Evolutionary conservation across 1,140 invertebrate species (phyloP).

Genomic region (Centruroides sculpturatus): DNA sequence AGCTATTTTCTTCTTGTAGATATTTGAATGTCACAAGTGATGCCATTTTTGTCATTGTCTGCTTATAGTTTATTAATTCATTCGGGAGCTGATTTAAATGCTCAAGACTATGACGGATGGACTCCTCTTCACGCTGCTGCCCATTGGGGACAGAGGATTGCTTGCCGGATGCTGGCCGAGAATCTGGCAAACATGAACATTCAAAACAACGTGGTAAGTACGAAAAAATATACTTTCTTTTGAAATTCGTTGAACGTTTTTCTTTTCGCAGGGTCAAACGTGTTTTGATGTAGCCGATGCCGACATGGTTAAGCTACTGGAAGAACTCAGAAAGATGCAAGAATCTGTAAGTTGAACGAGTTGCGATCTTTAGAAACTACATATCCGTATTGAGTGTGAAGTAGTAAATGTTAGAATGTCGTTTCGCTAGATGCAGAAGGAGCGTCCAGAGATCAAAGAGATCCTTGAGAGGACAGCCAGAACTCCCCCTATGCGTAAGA

Average conservation of each 20-base stretch:
- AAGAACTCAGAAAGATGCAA: constrained; percentile 67
- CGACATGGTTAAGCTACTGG: constrained; percentile 59
- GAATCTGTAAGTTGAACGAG: constrained; percentile 27
- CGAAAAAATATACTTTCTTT: background rate
- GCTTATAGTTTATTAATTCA: constrained; percentile 43
- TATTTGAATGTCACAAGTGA: too few relatives aligned
- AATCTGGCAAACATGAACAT: constrained; percentile 80
- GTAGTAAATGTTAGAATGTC: background rate
- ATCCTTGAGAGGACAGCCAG: background rate
- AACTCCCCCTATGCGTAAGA: background rate
- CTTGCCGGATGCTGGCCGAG: constrained; percentile 74
- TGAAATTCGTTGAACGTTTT: too few relatives aligned
- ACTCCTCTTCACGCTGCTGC: constrained; percentile 91
- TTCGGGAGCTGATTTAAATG: constrained; percentile 68
- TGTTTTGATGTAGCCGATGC: constrained; percentile 77
- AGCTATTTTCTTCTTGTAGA: background rate
- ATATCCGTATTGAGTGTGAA: background rate
- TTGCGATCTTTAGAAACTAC: background rate
- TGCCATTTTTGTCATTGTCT: too few relatives aligned
- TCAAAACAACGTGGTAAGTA: constrained; percentile 63
- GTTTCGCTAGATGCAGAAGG: background rate
- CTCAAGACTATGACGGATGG: constrained; percentile 91
- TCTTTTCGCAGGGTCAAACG: constrained; percentile 60
- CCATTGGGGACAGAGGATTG: constrained; percentile 91
- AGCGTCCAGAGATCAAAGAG: background rate